A percentile compares a stretch with the other conserved stretches of the same genome.
These are phyloP conservation scores for Mactra quadrangularis DNA, from an alignment of 1,140 invertebrate species.

Conservation along the genomic window DNA sequence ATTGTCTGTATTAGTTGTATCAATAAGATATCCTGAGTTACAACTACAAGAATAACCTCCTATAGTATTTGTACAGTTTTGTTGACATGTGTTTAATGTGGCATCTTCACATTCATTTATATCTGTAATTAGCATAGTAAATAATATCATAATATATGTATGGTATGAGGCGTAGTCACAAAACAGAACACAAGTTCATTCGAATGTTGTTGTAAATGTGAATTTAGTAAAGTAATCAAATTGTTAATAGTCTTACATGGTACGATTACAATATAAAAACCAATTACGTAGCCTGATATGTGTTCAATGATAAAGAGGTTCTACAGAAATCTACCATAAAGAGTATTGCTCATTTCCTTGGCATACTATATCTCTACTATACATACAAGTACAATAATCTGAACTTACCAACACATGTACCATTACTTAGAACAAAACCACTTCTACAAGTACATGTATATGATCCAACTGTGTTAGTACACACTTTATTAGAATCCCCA, in stretches of 20 bases:
- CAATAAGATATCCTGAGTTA: background rate
- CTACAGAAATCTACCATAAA: background rate
- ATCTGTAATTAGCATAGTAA: conserved; percentile 10
- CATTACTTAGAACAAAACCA: conserved; percentile 27
- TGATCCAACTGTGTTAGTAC: conserved; percentile 64
- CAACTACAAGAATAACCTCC: conserved; percentile 30
- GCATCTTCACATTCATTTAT: conserved; percentile 24
- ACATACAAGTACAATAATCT: background rate
- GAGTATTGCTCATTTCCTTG: background rate
- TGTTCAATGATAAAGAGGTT: background rate
- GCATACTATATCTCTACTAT: background rate
- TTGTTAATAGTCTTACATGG: background rate
- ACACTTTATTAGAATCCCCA: conserved; percentile 22
- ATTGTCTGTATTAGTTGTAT: conserved; percentile 6
- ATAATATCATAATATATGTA: background rate
- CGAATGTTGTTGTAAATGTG: background rate
- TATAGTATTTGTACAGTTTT: conserved; percentile 12
- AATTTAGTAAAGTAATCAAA: background rate
- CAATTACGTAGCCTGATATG: background rate
- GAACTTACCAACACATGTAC: conserved; percentile 4
- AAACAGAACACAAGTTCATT: background rate
- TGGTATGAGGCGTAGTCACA: background rate
- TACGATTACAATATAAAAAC: background rate
- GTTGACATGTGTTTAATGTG: conserved; percentile 14
- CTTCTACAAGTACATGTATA: conserved; percentile 55